Evolutionary conservation across 2,113 vertebrate species (phyloP).

Genomic region (Colaptes auratus): DNA sequence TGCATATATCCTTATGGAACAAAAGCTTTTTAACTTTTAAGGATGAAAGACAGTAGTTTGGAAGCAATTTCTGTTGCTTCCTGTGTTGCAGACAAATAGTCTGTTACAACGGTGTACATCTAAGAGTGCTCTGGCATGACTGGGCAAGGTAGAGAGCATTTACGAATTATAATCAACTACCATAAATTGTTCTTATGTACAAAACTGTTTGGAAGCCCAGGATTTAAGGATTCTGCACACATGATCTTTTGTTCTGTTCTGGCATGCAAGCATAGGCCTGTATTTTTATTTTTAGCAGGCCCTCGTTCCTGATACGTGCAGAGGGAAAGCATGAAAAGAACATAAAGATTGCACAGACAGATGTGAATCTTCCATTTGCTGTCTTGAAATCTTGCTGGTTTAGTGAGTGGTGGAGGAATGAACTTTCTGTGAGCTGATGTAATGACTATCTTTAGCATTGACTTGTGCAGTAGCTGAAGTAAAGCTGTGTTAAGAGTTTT

Average conservation of each 20-base stretch:
- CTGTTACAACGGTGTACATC: not conserved
- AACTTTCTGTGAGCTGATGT: not conserved
- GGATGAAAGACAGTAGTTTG: not conserved
- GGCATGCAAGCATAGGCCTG: not conserved
- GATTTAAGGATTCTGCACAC: not conserved
- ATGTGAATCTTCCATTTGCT: not conserved
- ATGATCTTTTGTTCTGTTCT: not conserved
- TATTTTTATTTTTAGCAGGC: not conserved
- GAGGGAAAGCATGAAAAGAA: not conserved
- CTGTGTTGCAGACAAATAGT: not conserved
- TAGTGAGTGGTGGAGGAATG: not conserved
- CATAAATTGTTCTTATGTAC: not conserved
- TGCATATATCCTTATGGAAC: rapidly evolving
- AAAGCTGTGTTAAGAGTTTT: not conserved
- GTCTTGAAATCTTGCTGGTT: not conserved
- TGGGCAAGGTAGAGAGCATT: not conserved
- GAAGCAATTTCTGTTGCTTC: not conserved
- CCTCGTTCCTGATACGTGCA: not conserved
- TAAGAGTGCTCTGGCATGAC: not conserved
- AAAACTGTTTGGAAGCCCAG: not conserved
- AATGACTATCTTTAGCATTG: not conserved
- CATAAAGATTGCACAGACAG: not conserved
- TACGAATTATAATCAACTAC: not conserved
- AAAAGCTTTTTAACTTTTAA: not conserved
- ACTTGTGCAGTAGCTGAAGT: not conserved